These are phyloP conservation scores for Trididemnum nubilum DNA, from an alignment of 23 tunicate species.

Conservation along the genomic window DNA sequence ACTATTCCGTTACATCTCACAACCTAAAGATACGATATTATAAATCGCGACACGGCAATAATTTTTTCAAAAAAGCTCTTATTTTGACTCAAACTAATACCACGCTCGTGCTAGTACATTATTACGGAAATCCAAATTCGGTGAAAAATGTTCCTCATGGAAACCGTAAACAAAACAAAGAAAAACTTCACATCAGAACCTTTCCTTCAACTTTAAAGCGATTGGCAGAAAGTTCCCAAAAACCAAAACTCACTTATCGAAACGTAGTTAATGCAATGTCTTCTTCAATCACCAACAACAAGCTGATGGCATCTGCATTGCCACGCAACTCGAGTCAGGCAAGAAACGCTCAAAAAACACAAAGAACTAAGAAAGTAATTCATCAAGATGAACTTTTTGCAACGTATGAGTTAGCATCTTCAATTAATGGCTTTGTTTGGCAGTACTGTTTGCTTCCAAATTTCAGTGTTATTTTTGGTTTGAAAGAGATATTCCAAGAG, in stretches of 20 bases:
- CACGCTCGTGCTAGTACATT: not conserved
- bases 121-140: not conserved
- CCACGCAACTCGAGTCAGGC: not conserved
- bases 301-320: not conserved
- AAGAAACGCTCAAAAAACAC: not conserved
- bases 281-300: not conserved
- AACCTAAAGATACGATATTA: not conserved
- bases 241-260: not conserved
- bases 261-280: not conserved
- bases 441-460: not conserved
- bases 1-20: not conserved
- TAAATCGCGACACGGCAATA: not conserved
- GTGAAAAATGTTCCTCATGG: not conserved
- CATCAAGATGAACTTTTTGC: slow-evolving; percentile 10
- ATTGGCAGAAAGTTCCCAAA: not conserved
- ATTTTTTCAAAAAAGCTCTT: not conserved
- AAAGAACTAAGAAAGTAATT: not conserved
- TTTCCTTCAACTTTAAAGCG: slow-evolving; percentile 23
- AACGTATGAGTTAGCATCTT: not conserved
- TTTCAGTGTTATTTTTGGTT: not conserved
- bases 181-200: not conserved
- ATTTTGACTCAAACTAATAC: not conserved
- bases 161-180: not conserved
- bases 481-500: not conserved
- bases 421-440: not conserved